These are phyloP conservation scores for Dasyornis broadbenti DNA, from an alignment of 2,113 vertebrate species.

Conservation along the genomic window DNA sequence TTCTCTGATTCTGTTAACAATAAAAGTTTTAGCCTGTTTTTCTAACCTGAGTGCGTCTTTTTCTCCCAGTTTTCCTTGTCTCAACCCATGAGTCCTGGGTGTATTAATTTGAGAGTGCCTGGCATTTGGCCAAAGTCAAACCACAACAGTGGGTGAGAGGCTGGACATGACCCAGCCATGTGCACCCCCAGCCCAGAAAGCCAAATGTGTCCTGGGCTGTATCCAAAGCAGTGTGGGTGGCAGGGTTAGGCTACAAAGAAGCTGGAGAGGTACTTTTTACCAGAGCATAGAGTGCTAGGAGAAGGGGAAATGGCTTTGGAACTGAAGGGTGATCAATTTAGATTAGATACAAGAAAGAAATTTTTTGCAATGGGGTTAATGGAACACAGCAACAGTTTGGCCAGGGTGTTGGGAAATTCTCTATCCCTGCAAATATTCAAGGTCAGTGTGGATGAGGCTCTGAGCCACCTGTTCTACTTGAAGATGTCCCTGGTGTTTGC, in stretches of 20 bases:
- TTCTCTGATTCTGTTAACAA: too few relatives aligned
- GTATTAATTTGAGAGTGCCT: too few relatives aligned
- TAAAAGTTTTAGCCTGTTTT: too few relatives aligned
- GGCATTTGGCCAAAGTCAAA: too few relatives aligned
- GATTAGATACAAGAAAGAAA: background rate
- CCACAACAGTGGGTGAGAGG: background rate
- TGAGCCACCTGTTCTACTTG: background rate
- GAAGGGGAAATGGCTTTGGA: background rate
- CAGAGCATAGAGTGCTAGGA: background rate
- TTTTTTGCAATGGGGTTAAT: background rate
- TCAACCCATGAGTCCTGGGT: too few relatives aligned
- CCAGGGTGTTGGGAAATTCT: background rate
- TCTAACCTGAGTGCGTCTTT: too few relatives aligned
- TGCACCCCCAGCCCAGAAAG: background rate
- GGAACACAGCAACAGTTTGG: background rate
- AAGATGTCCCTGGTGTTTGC: background rate
- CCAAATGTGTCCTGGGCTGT: background rate
- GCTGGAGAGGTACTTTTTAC: background rate
- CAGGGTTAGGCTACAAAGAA: background rate
- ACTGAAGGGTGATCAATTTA: background rate
- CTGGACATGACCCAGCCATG: background rate
- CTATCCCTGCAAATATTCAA: accelerated
- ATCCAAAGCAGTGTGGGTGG: background rate
- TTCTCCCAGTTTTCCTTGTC: too few relatives aligned
- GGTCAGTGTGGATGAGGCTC: background rate